Evolutionary conservation across 2,797 vertebrate genomes (phyloP).

Genomic region (Uromys caudimaculatus): DNA sequence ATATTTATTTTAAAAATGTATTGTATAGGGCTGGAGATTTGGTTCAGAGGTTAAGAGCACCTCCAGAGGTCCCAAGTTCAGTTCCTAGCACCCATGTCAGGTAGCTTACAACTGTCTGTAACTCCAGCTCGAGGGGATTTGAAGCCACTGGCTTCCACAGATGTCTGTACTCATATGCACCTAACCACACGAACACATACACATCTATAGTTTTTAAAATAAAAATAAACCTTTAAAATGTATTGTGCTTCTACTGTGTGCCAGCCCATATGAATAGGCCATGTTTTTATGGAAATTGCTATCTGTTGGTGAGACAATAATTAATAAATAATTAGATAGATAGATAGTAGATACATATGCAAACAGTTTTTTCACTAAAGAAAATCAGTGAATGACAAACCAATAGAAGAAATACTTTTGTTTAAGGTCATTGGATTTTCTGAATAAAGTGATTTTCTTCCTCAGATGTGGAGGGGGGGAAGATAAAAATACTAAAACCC

Average conservation of each 20-base stretch:
- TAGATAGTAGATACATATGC: neutral
- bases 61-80: neutral
- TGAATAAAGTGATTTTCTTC: constrained; percentile 25
- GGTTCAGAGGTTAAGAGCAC: neutral
- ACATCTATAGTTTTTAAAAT: neutral
- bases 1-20: neutral
- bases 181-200: neutral
- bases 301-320: neutral
- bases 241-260: neutral
- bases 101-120: neutral
- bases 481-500: neutral
- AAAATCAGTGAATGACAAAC: constrained; percentile 26
- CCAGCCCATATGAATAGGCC: neutral
- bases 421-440: constrained; percentile 10
- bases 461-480: neutral
- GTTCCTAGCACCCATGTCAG: neutral
- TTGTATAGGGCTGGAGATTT: neutral
- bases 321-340: neutral
- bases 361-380: constrained; percentile 14
- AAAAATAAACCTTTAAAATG: neutral
- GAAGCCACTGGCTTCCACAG: neutral
- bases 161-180: neutral
- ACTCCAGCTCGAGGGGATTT: neutral
- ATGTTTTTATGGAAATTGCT: neutral
- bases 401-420: neutral